phyloP scores from a whole-genome alignment of 2,113 vertebrate genomes.

The Miniopterus natalensis region DNA sequence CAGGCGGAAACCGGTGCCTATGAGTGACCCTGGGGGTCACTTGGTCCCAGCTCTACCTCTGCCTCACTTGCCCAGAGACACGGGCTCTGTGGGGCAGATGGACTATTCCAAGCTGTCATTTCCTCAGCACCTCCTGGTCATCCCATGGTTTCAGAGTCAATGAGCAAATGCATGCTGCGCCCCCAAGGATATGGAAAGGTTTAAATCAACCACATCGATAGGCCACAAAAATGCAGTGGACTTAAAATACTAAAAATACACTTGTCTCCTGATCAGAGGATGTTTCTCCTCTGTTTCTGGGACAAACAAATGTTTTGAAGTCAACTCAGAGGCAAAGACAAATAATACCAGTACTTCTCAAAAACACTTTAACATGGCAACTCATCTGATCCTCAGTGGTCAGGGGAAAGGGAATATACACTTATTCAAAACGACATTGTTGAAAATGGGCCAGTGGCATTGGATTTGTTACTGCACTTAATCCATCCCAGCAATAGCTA shows the following conservation, averaged over 20 bases:
- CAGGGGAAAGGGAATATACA: not conserved
- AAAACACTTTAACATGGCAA: not conserved
- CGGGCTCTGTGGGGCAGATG: not conserved
- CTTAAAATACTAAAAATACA: not conserved
- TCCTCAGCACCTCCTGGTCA: not conserved
- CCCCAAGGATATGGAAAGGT: not conserved
- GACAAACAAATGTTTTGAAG: conserved; percentile 12
- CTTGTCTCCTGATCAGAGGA: not conserved
- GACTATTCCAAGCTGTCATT: not conserved
- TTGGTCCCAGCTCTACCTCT: not conserved
- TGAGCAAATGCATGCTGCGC: not conserved
- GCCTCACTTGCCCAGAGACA: not conserved
- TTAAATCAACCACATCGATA: not conserved
- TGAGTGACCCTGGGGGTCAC: not conserved
- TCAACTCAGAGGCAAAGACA: not conserved
- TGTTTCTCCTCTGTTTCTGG: not conserved
- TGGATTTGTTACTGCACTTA: not conserved
- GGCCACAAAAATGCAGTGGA: not conserved
- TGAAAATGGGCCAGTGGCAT: not conserved
- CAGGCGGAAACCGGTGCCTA: not conserved
- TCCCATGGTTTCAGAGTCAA: not conserved
- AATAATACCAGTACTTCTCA: not conserved
- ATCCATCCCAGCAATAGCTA: not conserved
- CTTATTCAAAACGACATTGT: not conserved
- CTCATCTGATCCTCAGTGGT: not conserved